Conservation (phyloP, 2,113 vertebrate genomes). For the Osmerus mordax region DNA sequence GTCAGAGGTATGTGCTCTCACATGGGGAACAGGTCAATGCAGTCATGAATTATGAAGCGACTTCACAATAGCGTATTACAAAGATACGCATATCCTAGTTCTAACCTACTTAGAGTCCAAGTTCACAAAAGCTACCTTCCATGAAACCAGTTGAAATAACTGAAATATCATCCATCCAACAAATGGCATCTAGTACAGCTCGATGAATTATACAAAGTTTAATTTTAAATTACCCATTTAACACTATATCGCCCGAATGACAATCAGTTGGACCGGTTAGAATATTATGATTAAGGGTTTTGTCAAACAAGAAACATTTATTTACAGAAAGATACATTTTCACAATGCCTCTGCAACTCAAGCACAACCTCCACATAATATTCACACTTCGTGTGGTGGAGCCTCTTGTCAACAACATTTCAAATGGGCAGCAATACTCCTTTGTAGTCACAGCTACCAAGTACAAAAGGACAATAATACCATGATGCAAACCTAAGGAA, state of each 20-base stretch:
- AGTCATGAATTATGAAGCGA: constrained; percentile 54
- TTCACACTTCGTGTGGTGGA: background rate
- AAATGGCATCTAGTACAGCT: too few species aligned
- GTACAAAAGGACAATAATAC: background rate
- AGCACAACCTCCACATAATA: background rate
- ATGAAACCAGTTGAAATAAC: background rate
- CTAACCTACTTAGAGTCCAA: constrained; percentile 12
- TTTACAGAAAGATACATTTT: background rate
- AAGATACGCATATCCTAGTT: constrained; percentile 27
- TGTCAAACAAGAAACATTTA: too few species aligned
- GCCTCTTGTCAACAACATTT: constrained; percentile 1
- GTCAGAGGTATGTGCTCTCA: constrained; percentile 47
- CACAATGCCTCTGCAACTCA: background rate
- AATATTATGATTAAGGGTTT: too few species aligned
- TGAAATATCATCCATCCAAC: too few species aligned
- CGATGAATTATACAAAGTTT: too few species aligned
- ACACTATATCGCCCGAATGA: too few species aligned
- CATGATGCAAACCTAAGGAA: constrained; percentile 18
- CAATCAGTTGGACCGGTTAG: too few species aligned
- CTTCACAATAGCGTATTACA: constrained; percentile 31
- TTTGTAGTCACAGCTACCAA: constrained; percentile 18
- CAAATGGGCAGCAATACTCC: constrained; percentile 24
- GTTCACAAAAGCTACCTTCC: background rate
- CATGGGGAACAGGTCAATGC: constrained; percentile 51
- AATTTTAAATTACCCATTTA: too few species aligned